Percentiles rank a stretch among this genome's conserved stretches.
Conservation (phyloP, 53 echinoderm and acorn worm species). For the Stichopus horrens region DNA sequence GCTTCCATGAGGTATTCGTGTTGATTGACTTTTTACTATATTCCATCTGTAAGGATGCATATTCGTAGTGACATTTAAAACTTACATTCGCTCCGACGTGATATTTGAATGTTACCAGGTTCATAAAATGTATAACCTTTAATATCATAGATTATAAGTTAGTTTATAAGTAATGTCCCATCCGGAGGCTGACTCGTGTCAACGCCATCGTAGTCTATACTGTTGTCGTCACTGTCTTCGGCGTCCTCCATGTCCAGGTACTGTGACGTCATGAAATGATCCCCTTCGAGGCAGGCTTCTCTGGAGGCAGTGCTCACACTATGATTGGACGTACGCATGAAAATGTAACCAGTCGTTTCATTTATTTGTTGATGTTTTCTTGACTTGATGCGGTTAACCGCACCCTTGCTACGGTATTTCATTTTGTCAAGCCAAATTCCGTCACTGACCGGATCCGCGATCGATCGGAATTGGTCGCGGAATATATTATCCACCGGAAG, state of each 20-base stretch:
- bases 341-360: background rate
- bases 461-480: background rate
- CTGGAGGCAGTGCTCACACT: background rate
- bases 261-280: background rate
- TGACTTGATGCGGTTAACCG: background rate
- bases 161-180: background rate
- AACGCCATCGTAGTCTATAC: background rate
- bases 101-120: no score
- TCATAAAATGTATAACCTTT: no score
- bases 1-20: no score
- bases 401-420: constrained; percentile 14
- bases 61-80: no score
- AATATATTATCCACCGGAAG: background rate
- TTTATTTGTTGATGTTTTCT: background rate
- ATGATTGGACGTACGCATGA: background rate
- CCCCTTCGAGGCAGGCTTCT: background rate
- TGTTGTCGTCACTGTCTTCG: background rate
- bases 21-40: no score
- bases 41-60: no score
- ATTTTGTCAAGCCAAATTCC: background rate
- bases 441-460: constrained; percentile 1
- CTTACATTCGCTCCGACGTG: no score
- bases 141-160: no score
- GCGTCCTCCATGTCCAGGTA: constrained; percentile 5
- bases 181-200: background rate